These are phyloP conservation scores for Acromyrmex charruanus DNA, from an alignment of 1,140 invertebrate species.

Conservation along the genomic window DNA sequence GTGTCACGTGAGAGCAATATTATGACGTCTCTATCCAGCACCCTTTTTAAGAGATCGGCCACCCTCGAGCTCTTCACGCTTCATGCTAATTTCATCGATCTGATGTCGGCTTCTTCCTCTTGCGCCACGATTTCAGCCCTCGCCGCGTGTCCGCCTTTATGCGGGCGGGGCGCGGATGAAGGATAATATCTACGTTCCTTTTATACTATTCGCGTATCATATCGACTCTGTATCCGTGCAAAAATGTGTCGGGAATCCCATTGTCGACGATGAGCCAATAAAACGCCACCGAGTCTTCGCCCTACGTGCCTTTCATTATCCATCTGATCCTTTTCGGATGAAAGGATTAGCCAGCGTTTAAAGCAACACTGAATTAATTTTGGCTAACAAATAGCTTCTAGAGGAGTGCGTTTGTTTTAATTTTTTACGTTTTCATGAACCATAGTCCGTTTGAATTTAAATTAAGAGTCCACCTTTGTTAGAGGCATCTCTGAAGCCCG, in stretches of 20 bases:
- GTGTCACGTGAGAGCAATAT: constrained; percentile 80
- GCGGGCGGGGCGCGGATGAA: constrained; percentile 26
- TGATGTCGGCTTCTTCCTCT: constrained; percentile 63
- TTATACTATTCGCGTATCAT: constrained; percentile 52
- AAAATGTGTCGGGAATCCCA: constrained; percentile 52
- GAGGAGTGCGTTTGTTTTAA: neutral
- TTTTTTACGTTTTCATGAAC: neutral
- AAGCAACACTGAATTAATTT: constrained; percentile 10
- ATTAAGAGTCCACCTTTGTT: neutral
- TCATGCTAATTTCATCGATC: constrained; percentile 85
- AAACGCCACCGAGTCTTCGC: constrained; percentile 16
- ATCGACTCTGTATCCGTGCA: constrained; percentile 33
- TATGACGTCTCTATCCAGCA: constrained; percentile 83
- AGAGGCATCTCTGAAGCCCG: neutral
- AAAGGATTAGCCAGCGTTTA: neutral
- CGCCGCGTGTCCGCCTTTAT: constrained; percentile 67
- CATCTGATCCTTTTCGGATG: neutral
- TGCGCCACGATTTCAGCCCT: constrained; percentile 70
- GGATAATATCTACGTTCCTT: constrained; percentile 64
- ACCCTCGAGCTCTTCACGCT: constrained; percentile 76
- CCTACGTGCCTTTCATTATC: neutral
- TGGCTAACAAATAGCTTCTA: neutral
- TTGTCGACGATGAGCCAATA: constrained; percentile 47
- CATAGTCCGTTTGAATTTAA: neutral
- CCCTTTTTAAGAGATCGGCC: constrained; percentile 69